Evolutionary conservation across 1,140 invertebrate species (phyloP).

Genomic region (Scylla paramamosain): DNA sequence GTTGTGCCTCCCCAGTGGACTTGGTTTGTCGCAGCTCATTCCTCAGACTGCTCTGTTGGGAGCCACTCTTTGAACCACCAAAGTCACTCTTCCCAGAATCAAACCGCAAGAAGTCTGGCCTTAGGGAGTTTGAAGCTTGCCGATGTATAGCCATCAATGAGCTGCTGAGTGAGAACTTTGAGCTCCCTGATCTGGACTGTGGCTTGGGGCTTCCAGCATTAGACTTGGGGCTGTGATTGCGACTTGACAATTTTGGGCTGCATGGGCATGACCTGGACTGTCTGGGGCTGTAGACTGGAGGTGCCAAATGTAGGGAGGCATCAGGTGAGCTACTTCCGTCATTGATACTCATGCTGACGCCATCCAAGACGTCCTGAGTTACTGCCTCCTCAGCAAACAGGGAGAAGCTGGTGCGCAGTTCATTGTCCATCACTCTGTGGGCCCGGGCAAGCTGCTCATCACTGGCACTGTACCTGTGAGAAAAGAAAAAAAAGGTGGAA

Average conservation of each 20-base stretch:
- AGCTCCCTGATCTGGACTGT: conserved; percentile 65
- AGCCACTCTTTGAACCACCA: conserved; percentile 72
- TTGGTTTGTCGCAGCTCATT: conserved; percentile 58
- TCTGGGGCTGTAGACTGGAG: conserved; percentile 67
- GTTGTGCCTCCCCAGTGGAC: conserved; percentile 62
- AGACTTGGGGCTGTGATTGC: conserved; percentile 73
- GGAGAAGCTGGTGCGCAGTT: conserved; percentile 73
- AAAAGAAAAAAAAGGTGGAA: neutral
- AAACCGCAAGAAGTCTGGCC: conserved; percentile 71
- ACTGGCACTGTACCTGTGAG: conserved; percentile 73
- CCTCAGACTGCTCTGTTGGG: conserved; percentile 73
- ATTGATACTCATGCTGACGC: conserved; percentile 66
- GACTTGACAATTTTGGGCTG: conserved; percentile 73
- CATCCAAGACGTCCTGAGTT: conserved; percentile 67
- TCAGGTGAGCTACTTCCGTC: conserved; percentile 49
- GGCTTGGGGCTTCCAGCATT: conserved; percentile 67
- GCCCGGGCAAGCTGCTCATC: conserved; percentile 74
- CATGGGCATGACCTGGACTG: conserved; percentile 76
- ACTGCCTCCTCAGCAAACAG: conserved; percentile 66
- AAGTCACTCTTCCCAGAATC: conserved; percentile 66
- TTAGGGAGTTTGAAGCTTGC: conserved; percentile 75
- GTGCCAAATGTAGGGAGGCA: conserved; percentile 57
- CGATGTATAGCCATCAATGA: conserved; percentile 76
- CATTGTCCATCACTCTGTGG: conserved; percentile 75
- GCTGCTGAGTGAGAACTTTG: conserved; percentile 75